Evolutionary conservation across 2,113 vertebrate species (phyloP).

Genomic region (Rhadina sibilatrix): DNA sequence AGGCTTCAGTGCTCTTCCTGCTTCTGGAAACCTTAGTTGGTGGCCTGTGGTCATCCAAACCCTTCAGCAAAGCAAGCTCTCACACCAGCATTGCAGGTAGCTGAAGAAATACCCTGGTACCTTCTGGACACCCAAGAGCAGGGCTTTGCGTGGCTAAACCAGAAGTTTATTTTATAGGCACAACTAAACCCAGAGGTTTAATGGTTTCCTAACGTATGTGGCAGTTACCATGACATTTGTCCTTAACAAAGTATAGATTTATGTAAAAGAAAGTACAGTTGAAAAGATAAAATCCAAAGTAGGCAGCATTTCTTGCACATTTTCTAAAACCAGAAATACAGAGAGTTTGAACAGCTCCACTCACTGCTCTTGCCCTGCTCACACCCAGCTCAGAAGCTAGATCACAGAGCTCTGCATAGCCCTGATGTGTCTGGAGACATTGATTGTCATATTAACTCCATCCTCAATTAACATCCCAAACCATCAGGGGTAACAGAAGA

Average conservation of each 20-base stretch:
- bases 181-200: background rate
- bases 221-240: background rate
- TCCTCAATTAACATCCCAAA: background rate
- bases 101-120: background rate
- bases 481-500: background rate
- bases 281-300: background rate
- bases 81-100: background rate
- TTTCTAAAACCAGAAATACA: background rate
- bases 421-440: background rate
- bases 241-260: background rate
- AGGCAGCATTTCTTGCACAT: background rate
- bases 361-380: background rate
- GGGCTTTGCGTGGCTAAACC: background rate
- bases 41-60: background rate
- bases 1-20: background rate
- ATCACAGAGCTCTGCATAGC: background rate
- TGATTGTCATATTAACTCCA: background rate
- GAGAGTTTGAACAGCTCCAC: background rate
- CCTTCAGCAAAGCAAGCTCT: background rate
- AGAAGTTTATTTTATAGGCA: background rate
- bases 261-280: background rate
- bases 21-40: background rate
- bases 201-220: background rate
- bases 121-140: background rate
- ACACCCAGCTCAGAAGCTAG: background rate